These are phyloP conservation scores for Drosophila nigromelanica DNA, from an alignment of 1,140 invertebrate genomes.

Conservation along the genomic window DNA sequence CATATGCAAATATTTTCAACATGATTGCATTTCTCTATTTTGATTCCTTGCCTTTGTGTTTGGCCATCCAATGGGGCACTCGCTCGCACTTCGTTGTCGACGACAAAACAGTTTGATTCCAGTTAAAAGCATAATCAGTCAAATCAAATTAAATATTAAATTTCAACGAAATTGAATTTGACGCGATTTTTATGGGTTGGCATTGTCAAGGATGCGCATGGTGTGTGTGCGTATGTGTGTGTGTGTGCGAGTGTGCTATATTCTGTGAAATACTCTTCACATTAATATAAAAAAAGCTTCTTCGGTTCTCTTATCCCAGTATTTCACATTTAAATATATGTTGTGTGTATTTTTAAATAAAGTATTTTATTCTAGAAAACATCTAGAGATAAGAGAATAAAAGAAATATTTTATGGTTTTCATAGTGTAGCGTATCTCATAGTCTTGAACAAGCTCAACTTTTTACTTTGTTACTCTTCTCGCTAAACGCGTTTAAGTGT, in stretches of 20 bases:
- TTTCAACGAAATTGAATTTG: slow-evolving; percentile 18
- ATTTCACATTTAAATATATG: too few species aligned
- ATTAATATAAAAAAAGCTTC: too few species aligned
- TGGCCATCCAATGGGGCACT: not conserved
- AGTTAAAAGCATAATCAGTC: slow-evolving; percentile 53
- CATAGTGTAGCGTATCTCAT: not conserved
- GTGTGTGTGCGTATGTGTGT: not conserved
- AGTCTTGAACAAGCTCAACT: not conserved
- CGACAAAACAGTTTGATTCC: slow-evolving; percentile 44
- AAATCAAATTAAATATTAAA: slow-evolving; percentile 38
- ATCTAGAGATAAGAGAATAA: too few species aligned
- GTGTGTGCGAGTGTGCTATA: not conserved
- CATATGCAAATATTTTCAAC: slow-evolving; percentile 80
- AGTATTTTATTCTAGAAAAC: too few species aligned
- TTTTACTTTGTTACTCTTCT: not conserved
- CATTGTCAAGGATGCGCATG: not conserved
- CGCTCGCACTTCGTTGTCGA: not conserved
- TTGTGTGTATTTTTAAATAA: too few species aligned
- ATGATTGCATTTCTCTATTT: slow-evolving; percentile 74
- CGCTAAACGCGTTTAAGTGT: slow-evolving; percentile 40
- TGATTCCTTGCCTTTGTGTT: slow-evolving; percentile 43
- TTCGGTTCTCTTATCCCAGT: too few species aligned
- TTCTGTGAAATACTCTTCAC: too few species aligned
- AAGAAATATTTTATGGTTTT: too few species aligned
- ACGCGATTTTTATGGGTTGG: not conserved